Base-by-base conservation (phyloP, 2,797 vertebrate genomes). In the Distichodus sexfasciatus region DNA sequence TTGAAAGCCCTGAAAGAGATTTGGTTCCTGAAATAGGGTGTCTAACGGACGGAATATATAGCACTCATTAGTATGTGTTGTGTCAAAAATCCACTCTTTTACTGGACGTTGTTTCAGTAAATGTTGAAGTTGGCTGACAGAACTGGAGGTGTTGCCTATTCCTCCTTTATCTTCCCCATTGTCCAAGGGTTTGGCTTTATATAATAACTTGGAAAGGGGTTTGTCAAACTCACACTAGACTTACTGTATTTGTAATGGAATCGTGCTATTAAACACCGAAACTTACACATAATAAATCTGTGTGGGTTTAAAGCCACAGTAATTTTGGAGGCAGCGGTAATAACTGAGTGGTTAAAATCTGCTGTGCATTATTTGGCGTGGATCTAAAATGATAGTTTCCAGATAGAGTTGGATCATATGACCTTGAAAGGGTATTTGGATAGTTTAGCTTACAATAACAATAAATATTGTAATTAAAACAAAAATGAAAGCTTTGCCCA, bases 71-170 rank as follows among this genome's bases (percentile, higher is more conserved):
- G 31, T 23, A 43, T 23, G 35, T 54, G 67, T 53, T 29, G 38
- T 43, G 17, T 57, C 12, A 38, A 14, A 62, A 71, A 38, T 38
- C 40, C 24, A 6, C 44, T 48, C 40, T 58, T 29, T 26, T 66
- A 51, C 44, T 59, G 53, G 38, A n/a, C n/a, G n/a, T n/a, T n/a
- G n/a, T n/a, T n/a, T n/a, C n/a, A n/a, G n/a, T n/a, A n/a, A n/a
- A n/a, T 53, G 29, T 72, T 60, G 21, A 19, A 51, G 31, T 66
- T 66, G 70, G 70, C 54, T 26, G 46, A 31, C 58, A 63, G 40
- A 58, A 46, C 26, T 38, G 57, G 19, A 46, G 8, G 50, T 58
- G 59, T 40, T 50, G 41, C 26, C 10, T 35, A 19, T 47, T 21
- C 38, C 19, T 44, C 55, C 61, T 71, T 29, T 47, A 4, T 64